A percentile compares a stretch with the other conserved stretches of the same genome.
phyloP scores from a whole-genome alignment of 2,888 invertebrate genomes.

The Euplexia lucipara region DNA sequence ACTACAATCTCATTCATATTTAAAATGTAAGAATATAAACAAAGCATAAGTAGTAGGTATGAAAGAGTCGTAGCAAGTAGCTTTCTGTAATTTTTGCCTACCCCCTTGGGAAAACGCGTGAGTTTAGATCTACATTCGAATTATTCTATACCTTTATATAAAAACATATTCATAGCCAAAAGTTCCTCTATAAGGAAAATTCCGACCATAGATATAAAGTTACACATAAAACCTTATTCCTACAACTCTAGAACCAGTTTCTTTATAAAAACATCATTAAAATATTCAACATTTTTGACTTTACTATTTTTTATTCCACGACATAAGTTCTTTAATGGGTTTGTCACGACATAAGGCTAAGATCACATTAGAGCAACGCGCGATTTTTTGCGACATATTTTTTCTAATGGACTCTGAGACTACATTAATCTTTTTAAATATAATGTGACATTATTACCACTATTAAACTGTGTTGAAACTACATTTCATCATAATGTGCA shows the following conservation, averaged over 20 bases:
- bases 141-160: no score
- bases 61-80: no score
- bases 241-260: slow-evolving; percentile 35
- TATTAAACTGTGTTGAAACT: slow-evolving; percentile 34
- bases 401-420: not conserved
- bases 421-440: slow-evolving; percentile 9
- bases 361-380: slow-evolving; percentile 29
- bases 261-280: slow-evolving; percentile 27
- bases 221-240: slow-evolving; percentile 29
- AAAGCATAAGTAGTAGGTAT: no score
- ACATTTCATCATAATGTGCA: slow-evolving; percentile 12
- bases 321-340: slow-evolving; percentile 24
- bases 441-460: slow-evolving; percentile 21
- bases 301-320: slow-evolving; percentile 32
- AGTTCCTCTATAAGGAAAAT: slow-evolving; percentile 16
- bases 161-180: not conserved
- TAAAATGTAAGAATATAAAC: no score
- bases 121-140: no score
- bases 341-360: slow-evolving; percentile 43
- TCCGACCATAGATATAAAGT: slow-evolving; percentile 5
- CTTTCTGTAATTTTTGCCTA: no score
- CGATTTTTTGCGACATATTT: slow-evolving; percentile 29
- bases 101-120: no score
- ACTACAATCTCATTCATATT: no score
- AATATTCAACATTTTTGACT: slow-evolving; percentile 28